Evolutionary conservation across 2,113 vertebrate species (phyloP), one percentile per base, ranked within the genome.

Genomic region (Nanger granti): DNA sequence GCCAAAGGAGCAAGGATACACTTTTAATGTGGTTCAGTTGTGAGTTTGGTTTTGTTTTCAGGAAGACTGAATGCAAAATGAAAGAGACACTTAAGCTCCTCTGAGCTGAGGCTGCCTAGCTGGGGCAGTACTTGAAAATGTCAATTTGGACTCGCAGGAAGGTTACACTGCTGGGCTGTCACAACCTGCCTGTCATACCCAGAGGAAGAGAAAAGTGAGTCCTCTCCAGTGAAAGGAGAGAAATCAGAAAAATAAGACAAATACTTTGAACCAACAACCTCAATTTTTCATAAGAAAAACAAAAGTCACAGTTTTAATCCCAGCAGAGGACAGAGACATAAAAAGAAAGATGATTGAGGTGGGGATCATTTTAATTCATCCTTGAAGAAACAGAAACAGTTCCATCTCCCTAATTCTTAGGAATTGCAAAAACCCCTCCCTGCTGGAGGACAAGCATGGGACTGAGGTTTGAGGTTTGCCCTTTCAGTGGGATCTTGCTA

Each of bases 231-330:
- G 29, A 88, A 93, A 59, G 7, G 24, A 7, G 18, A 87, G 47
- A 96, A 79, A 37, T 47, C 20, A 92, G 34, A 86, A 90, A 90
- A 94, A 92, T 44, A 80, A 57, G 64, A 64, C 26, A 64, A 28
- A 29, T 62, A 7, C 34, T 52, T 85, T 91, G 62, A 86, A 55
- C 34, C 86, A 37, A 89, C 20, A 9, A 47, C 13, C 12, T 64
- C 57, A 83, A 49, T 73, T 91, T 93, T 93, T 85, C 73, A 85
- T 60, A 88, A 79, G 80, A 88, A 96, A 94, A 94, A 87, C 64
- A 14, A 55, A 97, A 86, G n/a, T 62, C 41, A 29, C 4, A 20
- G 6, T 66, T 93, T 89, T 34, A 59, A 89, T 47, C 59, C 41
- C 84, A 94, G 55, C 20, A 55, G 55, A 87, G 18, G 95, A 52